These are phyloP conservation scores for Copidosoma floridanum DNA, from an alignment of 1,140 invertebrate genomes.

Conservation along the genomic window DNA sequence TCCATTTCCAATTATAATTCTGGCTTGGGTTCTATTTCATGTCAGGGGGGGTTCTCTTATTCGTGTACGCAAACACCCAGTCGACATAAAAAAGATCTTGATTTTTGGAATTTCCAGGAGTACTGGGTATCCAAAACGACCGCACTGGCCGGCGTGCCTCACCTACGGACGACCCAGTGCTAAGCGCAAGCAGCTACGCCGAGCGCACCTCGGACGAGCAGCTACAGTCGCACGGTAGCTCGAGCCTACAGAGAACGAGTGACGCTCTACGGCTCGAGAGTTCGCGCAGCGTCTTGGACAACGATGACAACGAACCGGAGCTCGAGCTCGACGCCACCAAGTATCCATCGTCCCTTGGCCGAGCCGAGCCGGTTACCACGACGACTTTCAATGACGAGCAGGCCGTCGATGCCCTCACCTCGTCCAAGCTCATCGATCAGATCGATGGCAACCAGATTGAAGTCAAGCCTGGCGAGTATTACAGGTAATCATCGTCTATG, in stretches of 20 bases:
- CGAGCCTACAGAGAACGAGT: constrained; percentile 33
- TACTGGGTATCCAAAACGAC: constrained; percentile 44
- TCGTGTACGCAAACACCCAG: too few relatives aligned
- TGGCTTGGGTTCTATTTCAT: too few relatives aligned
- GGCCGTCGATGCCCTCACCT: constrained; percentile 38
- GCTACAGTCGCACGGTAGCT: constrained; percentile 21
- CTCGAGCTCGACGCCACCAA: constrained; percentile 12
- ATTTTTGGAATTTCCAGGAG: constrained; percentile 31
- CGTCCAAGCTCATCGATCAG: constrained; percentile 48
- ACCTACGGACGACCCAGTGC: constrained; percentile 35
- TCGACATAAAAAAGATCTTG: too few relatives aligned
- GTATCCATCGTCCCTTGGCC: not conserved
- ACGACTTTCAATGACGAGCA: constrained; percentile 12
- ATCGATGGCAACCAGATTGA: constrained; percentile 53
- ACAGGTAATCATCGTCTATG: constrained; percentile 36
- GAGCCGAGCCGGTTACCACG: not conserved
- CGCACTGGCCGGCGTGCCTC: constrained; percentile 38
- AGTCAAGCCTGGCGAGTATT: constrained; percentile 48
- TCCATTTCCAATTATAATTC: too few relatives aligned
- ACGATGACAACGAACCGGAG: constrained; percentile 13
- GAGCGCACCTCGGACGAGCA: constrained; percentile 39
- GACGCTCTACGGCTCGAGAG: constrained; percentile 43
- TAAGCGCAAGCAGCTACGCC: constrained; percentile 41
- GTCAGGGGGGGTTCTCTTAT: too few relatives aligned
- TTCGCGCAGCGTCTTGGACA: constrained; percentile 36